Evolutionary conservation across 2,113 vertebrate species (phyloP), one percentile per base, ranked within the genome.

Genomic region (Sigmodon hispidus): DNA sequence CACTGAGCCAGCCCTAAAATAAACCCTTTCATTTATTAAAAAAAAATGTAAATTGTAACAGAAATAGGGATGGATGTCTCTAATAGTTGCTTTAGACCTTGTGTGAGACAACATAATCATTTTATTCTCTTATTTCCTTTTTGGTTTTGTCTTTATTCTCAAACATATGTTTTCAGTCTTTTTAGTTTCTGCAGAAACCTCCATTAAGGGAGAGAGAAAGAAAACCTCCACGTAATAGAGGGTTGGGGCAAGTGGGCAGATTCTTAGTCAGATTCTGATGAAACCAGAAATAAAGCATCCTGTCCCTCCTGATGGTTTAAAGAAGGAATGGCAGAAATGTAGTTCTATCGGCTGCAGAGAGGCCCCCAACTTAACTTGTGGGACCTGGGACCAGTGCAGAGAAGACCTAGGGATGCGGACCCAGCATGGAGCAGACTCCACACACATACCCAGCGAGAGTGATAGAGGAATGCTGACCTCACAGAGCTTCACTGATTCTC

Each of bases 121-220:
- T 67, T 89, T 69, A 84, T 36, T 89, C 24, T 10, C 84, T 7
- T 79, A n/a, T 72, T 94, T 84, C 79, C 86, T 93, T 10, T 65
- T 48, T 22, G 12, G 29, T 95, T 90, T 55, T 7, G 86, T 16
- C 50, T 92, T 94, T 80, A 73, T 87, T 19, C 21, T 55, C 85
- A 55, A 36, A 52, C 63, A 87, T 10, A 48, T 12, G 1, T 48
- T 69, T 87, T 87, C 29, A 59, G 40, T 7, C 76, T 86, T 92
- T 84, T n/a, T 87, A 43, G 90, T 87, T 79, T 36, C 77, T n/a
- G 48, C 34, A 84, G 43, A 26, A 55, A 59, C 1, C 6, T 80
- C 24, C 17, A 43, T 24, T 4, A 87, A 57, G 40, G 45, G 91
- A 55, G 6, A 59, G 2, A 29, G 3, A 48, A 76, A 26, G 2